phyloP scores from a whole-genome alignment of 1,140 invertebrate genomes.

The Pristionchus pacificus region DNA sequence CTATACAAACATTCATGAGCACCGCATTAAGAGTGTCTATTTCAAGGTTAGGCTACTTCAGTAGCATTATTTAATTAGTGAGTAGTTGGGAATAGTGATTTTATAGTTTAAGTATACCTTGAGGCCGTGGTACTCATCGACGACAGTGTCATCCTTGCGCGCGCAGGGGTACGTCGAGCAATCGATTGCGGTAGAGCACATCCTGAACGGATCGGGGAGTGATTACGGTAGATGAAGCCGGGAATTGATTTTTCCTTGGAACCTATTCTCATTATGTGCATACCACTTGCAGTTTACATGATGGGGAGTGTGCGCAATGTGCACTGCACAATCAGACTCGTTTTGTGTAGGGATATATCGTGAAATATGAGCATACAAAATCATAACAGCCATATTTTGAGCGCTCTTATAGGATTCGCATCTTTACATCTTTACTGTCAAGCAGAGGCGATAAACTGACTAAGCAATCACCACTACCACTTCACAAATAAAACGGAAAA shows the following conservation, averaged over 20 bases:
- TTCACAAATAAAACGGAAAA: no score
- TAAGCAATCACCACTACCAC: no score
- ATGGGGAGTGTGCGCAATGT: no score
- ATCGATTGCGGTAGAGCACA: conserved; percentile 36
- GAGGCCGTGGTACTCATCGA: conserved; percentile 77
- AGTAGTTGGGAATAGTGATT: conserved; percentile 1
- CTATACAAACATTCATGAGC: background rate
- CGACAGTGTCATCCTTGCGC: conserved; percentile 71
- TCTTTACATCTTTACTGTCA: no score
- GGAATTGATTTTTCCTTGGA: no score
- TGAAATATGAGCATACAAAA: no score
- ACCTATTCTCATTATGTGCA: no score
- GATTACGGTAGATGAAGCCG: background rate
- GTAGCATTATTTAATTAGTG: conserved; percentile 4
- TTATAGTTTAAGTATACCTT: conserved; percentile 65
- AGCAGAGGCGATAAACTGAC: no score
- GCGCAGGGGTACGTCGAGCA: conserved; percentile 69
- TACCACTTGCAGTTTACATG: background rate
- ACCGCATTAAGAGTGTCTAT: background rate
- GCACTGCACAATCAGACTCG: no score
- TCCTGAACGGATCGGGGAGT: background rate
- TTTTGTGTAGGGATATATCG: no score
- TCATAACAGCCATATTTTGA: no score
- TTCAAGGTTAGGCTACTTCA: conserved; percentile 9
- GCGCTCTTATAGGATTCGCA: no score